Percentiles rank a stretch among this genome's conserved stretches.
phyloP scores from a whole-genome alignment of 64 coral and sea anemone species.

The Pachyseris speciosa region DNA sequence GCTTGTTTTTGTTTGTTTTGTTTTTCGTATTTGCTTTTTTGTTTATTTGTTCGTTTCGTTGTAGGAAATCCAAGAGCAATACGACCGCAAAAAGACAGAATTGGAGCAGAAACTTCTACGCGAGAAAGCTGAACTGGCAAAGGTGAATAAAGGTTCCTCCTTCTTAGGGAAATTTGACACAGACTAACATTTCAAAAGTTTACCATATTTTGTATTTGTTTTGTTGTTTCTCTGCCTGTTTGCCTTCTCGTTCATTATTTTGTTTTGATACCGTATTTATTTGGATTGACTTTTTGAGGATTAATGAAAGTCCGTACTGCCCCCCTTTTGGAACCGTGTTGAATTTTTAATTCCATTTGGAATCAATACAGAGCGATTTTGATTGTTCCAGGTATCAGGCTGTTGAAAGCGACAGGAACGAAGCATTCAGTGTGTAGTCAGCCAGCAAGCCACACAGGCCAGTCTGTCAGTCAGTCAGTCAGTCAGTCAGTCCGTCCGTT shows the following conservation, averaged over 20 bases:
- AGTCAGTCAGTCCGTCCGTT: background rate
- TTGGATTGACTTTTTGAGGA: too few relatives aligned
- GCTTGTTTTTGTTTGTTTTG: background rate
- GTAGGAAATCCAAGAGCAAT: slow-evolving; percentile 81
- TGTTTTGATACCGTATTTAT: too few relatives aligned
- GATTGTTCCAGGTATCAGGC: background rate
- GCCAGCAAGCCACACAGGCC: background rate
- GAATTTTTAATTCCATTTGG: too few relatives aligned
- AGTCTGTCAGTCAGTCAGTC: background rate
- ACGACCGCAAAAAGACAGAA: slow-evolving; percentile 75
- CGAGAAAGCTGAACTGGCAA: slow-evolving; percentile 89
- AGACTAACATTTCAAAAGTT: too few relatives aligned
- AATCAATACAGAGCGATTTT: too few relatives aligned
- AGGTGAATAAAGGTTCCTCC: slow-evolving; percentile 47
- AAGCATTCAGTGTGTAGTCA: too few relatives aligned
- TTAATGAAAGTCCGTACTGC: too few relatives aligned
- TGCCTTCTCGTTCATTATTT: too few relatives aligned
- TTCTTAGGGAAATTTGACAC: background rate
- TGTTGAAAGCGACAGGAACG: background rate
- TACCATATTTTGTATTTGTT: background rate
- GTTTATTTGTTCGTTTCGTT: too few relatives aligned
- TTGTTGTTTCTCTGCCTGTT: too few relatives aligned
- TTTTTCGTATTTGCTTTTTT: background rate
- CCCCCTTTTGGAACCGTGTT: too few relatives aligned
- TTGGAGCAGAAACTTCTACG: slow-evolving; percentile 82